Base-by-base conservation (phyloP, 2,797 vertebrate species). In the Hypotaenidia philippensis region DNA sequence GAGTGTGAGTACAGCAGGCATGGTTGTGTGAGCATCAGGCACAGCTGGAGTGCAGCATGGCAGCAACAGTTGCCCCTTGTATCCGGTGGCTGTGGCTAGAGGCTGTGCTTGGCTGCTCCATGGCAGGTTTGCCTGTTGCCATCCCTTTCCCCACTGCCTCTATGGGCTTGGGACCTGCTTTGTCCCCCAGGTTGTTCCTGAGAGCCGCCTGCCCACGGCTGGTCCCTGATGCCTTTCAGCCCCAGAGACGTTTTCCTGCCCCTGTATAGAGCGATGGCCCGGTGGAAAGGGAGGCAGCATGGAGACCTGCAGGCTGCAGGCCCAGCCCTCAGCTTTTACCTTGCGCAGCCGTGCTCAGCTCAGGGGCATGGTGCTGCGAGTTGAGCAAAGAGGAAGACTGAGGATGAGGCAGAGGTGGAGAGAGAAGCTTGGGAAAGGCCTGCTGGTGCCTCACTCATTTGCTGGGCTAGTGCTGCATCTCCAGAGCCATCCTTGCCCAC, bases 401-500 rank as follows among this genome's bases (percentile, higher is more conserved):
- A 66, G 7, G 22, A 10, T 16, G 70, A 68, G 57, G 68, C 49
- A 44, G 40, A 80, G 75, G 25, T 52, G 57, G n/a, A 53, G 32
- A 34, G 72, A 45, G 50, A n/a, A 59, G 52, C 57, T 53, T 71
- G 40, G 41, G 63, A 19, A 65, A 49, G 36, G 78, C 2, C 0
- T 18, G 1, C 2, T 31, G 70, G 47, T 79, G 40, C 79, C 77
- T 55, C 23, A 0, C 18, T 53, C 17, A 2, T 47, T 83, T 78
- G 26, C 57, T 6, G 27, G 75, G 69, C 91, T 83, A 75, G 26
- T 26, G 60, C 91, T 22, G 78, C 82, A 44, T 66, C 66, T 93
- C 71, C 83, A 53, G 40, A 83, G 10, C 87, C 69, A 45, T 95
- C 89, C 81, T 23, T 68, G 94, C 77, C 92, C 83, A 59, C 4